A percentile compares a stretch with the other conserved stretches of the same genome.
These are phyloP conservation scores for Lanius ludovicianus DNA, from an alignment of 2,113 vertebrate species.

Conservation along the genomic window DNA sequence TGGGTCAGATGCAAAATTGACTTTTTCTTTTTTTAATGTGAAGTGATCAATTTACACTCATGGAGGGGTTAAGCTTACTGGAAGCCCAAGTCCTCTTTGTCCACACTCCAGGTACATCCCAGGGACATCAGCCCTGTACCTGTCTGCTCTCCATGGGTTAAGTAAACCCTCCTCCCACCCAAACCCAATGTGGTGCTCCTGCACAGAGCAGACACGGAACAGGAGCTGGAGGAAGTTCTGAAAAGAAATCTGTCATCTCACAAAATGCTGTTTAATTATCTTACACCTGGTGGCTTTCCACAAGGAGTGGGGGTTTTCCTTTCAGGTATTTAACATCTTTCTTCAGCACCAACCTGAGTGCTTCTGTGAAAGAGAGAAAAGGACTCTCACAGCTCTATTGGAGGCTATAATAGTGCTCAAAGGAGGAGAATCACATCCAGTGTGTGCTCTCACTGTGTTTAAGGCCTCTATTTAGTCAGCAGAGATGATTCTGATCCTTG, in stretches of 20 bases:
- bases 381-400: neutral
- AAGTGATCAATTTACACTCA: conserved; percentile 70
- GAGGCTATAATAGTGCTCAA: neutral
- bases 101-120: neutral
- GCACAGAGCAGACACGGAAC: rapidly evolving
- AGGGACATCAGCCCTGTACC: conserved; percentile 7
- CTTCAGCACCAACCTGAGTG: neutral
- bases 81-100: conserved; percentile 54
- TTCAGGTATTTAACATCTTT: neutral
- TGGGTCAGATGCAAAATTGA: conserved; percentile 73
- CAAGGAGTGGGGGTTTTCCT: neutral
- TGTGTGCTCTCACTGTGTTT: neutral
- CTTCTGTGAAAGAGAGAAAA: neutral
- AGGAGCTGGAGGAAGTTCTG: neutral
- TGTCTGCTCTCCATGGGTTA: neutral
- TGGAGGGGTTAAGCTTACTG: conserved; percentile 71
- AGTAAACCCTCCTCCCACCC: neutral
- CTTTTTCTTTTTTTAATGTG: conserved; percentile 59
- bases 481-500: neutral
- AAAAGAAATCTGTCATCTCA: neutral
- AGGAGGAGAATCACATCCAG: neutral
- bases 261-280: neutral
- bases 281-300: neutral
- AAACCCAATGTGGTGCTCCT: rapidly evolving
- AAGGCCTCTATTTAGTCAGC: neutral